phyloP scores from a whole-genome alignment of 2,113 vertebrate species.

The Proteles cristata region DNA sequence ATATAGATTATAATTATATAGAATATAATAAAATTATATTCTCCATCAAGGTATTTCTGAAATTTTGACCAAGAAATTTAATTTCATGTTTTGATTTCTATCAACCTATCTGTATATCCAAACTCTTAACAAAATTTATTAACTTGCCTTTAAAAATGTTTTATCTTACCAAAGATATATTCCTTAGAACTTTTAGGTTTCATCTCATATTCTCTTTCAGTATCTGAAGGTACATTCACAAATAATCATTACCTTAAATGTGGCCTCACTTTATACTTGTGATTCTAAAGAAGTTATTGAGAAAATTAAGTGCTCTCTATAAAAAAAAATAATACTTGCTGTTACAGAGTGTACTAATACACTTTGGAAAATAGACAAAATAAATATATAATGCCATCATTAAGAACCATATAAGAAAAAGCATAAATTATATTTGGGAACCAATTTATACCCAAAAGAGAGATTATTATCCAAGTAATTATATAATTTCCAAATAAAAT shows the following conservation, averaged over 20 bases:
- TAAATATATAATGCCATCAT: neutral
- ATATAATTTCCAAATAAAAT: neutral
- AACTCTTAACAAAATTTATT: neutral
- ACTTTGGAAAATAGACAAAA: neutral
- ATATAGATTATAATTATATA: too few relatives aligned
- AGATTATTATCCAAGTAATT: neutral
- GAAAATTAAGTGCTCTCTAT: neutral
- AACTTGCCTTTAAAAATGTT: neutral
- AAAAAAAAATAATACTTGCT: neutral
- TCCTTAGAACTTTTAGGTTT: neutral
- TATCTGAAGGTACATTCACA: neutral
- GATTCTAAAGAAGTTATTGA: neutral
- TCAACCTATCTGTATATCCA: neutral
- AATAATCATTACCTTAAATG: neutral
- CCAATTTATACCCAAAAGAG: neutral
- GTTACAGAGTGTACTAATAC: neutral
- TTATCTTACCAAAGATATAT: neutral
- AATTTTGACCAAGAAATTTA: conserved; percentile 1
- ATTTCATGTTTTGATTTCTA: neutral
- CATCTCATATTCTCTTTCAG: neutral
- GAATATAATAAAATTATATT: conserved; percentile 24
- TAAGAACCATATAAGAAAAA: neutral
- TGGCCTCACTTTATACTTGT: neutral
- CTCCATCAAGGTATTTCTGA: neutral
- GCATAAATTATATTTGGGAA: neutral